Base-by-base conservation (phyloP, 2,888 invertebrate species). In the Tromatobia lineatoria region DNA sequence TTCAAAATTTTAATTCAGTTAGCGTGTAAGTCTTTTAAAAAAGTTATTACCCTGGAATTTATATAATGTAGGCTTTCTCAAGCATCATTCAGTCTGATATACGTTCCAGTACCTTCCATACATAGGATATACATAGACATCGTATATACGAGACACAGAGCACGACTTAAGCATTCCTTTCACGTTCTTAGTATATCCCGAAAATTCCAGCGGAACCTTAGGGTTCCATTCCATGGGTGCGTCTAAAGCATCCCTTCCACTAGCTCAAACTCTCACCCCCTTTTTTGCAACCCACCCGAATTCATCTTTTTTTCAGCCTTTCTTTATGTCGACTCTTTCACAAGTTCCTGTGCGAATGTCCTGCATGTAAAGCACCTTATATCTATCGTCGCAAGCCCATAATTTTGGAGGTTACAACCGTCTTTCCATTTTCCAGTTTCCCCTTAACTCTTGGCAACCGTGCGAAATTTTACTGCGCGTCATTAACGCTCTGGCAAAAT, bases 191-290 rank as follows among this genome's bases (percentile, higher is more conserved):
- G 34, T 69, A 57, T 78, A 78, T 67, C n/a, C 77, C 69, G 73
- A 82, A 82, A 82, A 82, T 78, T 82, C 78, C 82, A 52, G 29
- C 50, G 67, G 18, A 78, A 69, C 73, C 69, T 78, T 74, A 59
- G 74, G 52, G 69, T 18, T n/a, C 71, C 66, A 34, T 29, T 59
- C 52, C 59, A 15, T 73, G n/a, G 15, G 11, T 45, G 29, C 59
- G n/a, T 61, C 59, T 8, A 47, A 61, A 45, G 38, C 67, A 23
- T n/a, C 50, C n/a, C 45, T 42, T 52, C 59, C 47, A 23, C 54
- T 6, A 15, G 11, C 23, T 71, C 38, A 64, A 42, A 38, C 20
- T 10, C 64, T 64, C 38, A 25, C 47, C 54, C 23, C 50, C 47
- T 64, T n/a, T 57, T 78, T 59, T 45, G 20, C 11, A 29, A 2